Base-by-base conservation (phyloP, 2,113 vertebrate species). In the Anhinga anhinga region DNA sequence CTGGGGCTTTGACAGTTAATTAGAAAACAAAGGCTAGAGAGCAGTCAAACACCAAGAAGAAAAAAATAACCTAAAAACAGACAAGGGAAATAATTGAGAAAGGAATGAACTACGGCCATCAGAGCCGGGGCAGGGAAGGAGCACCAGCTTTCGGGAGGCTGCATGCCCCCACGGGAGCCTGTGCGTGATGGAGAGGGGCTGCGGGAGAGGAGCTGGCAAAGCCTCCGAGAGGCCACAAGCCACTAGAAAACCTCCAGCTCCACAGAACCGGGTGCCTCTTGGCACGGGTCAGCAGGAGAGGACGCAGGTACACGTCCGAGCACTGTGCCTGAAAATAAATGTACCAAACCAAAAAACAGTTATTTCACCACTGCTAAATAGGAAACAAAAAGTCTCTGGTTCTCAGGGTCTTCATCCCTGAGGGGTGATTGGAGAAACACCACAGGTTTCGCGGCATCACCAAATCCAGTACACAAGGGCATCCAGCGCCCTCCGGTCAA, bases 101-200 rank as follows among this genome's bases (percentile, higher is more conserved):
- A 63, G 29, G 34, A 80, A 61, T 0, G 6, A 26, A 2, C 52
- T 38, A 8, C 0, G 2, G 36, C 36, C 45, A 42, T 27, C 0
- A 0, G 36, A 62, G 61, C 42, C 4, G 1, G 25, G 77, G 23
- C 22, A 72, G 47, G 47, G 59, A 55, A 30, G 2, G 5, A 91
- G 50, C 44, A 53, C 5, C 63, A 42, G 49, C 11, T 59, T 45
- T 36, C 1, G 1, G 27, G 42, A 62, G 27, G 23, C 81, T 17
- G 16, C 0, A 1, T 17, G 53, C 13, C 26, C 52, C 59, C 9
- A 0, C 21, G 7, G 44, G 13, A 83, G 14, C 25, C 32, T 2
- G 2, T 5, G 56, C 1, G 4, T 26, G 44, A 15, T 10, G 17
- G 26, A 34, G 45, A 79, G 40, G 17, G 22, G n/a, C 30, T 49